Percentiles rank a stretch among this genome's conserved stretches.
Conservation (phyloP, 1,140 invertebrate species). For the Geopemphigus sp. region DNA sequence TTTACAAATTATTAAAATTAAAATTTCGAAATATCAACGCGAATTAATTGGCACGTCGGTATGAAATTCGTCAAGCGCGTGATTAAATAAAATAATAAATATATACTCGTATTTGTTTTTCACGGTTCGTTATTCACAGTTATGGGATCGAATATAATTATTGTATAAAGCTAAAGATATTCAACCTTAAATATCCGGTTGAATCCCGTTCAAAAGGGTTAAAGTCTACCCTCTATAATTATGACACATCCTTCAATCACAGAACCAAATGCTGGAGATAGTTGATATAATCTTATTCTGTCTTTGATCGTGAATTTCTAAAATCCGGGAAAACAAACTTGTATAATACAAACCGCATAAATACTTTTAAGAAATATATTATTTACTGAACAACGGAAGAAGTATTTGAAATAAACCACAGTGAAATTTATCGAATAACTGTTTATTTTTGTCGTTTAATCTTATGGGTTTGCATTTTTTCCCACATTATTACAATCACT, state of each 20-base stretch:
- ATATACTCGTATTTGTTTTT: neutral
- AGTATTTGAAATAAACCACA: too few relatives aligned
- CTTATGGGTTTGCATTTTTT: too few relatives aligned
- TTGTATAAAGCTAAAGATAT: constrained; percentile 23
- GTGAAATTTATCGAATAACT: too few relatives aligned
- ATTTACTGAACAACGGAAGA: too few relatives aligned
- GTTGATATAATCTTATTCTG: constrained; percentile 12
- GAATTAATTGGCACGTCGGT: too few relatives aligned
- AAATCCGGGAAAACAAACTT: neutral
- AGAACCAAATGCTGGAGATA: neutral
- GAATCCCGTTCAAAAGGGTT: constrained; percentile 19
- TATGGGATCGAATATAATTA: constrained; percentile 1
- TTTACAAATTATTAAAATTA: too few relatives aligned
- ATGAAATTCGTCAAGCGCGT: too few relatives aligned
- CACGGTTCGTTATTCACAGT: neutral
- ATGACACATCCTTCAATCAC: constrained; percentile 23
- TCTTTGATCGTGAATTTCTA: neutral
- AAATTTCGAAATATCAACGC: too few relatives aligned
- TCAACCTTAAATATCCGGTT: constrained; percentile 6
- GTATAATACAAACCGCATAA: neutral
- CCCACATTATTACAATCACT: too few relatives aligned
- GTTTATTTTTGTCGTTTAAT: too few relatives aligned
- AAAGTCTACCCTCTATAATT: constrained; percentile 36
- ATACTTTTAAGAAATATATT: neutral
- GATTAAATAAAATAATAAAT: too few relatives aligned